Base-by-base conservation (phyloP, 2,888 invertebrate genomes). In the Euzophera pinguis region DNA sequence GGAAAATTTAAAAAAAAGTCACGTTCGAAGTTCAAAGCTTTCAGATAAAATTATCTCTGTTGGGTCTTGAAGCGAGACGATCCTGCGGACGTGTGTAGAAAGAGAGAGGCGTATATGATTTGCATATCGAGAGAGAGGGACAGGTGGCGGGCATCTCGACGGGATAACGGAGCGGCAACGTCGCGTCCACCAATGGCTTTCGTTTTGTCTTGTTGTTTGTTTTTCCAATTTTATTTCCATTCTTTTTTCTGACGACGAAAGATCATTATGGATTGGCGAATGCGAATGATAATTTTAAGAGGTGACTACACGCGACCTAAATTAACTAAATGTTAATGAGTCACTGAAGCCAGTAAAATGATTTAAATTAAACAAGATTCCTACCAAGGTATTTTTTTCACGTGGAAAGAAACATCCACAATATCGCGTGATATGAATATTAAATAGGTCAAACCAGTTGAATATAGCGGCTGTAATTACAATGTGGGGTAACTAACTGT, bases 31-130 rank as follows among this genome's bases (percentile, higher is more conserved):
- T 56, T 58, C 57, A 69, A 75, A 87, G 86, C 84, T 84, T 79
- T 75, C 78, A 81, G 84, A 83, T 83, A 77, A 83, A 84, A 84
- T 85, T 83, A 87, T 89, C 89, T 89, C 84, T 74, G 85, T 84
- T 88, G 76, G 81, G 88, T 87, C 89, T 86, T 85, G 64, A 86
- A 88, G 84, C 86, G 84, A 81, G 76, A 87, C 89, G 80, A 85
- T 88, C 84, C 81, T 87, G 86, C 83, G 79, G 82, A 85, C 81
- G 72, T 75, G 67, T 67, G 56, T 63, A 63, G 76, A 84, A 59
- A 63, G 77, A 64, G 83, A 82, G 10, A 58, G 64, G 13, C 0
- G 51, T 62, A 70, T 35, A 49, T 42, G 63, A 70, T 35, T 49
- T 43, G 50, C 57, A 59, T 58, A 54, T 47, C 1, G 0, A 3